phyloP scores from a whole-genome alignment of 2,113 vertebrate genomes.

The Hemiprocne comata region DNA sequence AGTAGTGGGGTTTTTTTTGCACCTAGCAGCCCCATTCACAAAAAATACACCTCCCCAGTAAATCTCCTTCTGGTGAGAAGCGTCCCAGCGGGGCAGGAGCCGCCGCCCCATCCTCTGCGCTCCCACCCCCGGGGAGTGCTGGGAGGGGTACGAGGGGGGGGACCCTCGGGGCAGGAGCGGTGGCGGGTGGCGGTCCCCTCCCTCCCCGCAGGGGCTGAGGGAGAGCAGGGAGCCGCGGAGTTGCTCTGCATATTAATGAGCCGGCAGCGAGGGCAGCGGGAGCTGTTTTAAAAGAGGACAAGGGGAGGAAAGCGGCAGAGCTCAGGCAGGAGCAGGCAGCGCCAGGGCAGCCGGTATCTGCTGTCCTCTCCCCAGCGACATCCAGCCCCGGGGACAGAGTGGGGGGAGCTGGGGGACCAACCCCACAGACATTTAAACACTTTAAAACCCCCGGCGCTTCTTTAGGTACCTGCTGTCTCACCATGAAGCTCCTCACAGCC shows the following conservation, averaged over 20 bases:
- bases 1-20: neutral
- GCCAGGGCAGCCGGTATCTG: neutral
- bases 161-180: neutral
- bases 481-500: slow-evolving; percentile 90
- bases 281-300: slow-evolving; percentile 87
- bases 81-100: neutral
- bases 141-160: neutral
- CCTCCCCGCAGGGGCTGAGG: slow-evolving; percentile 62
- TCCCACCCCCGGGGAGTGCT: neutral
- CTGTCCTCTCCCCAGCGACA: neutral
- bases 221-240: slow-evolving; percentile 85
- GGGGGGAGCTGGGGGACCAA: neutral
- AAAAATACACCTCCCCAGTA: neutral
- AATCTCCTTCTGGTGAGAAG: neutral
- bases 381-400: neutral
- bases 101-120: neutral
- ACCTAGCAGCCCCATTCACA: neutral
- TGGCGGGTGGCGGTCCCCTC: neutral
- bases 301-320: slow-evolving; percentile 51
- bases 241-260: slow-evolving; percentile 96
- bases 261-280: slow-evolving; percentile 74
- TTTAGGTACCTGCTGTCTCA: slow-evolving; percentile 48
- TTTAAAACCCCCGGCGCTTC: neutral
- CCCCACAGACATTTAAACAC: neutral
- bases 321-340: neutral